Evolutionary conservation across 2,113 vertebrate species (phyloP).

Genomic region (Eretmodus cyanostictus): DNA sequence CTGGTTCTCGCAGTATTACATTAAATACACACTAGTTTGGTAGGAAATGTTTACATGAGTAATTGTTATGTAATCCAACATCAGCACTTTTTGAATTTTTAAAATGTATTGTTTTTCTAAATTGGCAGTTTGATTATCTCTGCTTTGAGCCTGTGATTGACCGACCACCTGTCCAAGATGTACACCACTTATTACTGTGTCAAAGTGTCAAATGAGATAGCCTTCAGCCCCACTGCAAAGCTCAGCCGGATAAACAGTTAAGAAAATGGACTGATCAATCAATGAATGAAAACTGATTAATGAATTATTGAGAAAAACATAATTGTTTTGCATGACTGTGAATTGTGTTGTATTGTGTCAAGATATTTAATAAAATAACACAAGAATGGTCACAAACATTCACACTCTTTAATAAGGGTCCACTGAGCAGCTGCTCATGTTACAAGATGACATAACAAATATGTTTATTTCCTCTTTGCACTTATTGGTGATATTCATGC

Average conservation of each 20-base stretch:
- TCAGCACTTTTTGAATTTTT: neutral
- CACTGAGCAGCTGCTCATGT: neutral
- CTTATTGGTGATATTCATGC: neutral
- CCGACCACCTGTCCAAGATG: neutral
- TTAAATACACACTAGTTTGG: neutral
- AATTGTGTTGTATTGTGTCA: accelerated
- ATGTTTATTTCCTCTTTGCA: neutral
- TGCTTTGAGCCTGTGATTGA: neutral
- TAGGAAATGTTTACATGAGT: neutral
- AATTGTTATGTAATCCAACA: neutral
- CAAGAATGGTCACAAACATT: neutral
- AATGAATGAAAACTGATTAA: neutral
- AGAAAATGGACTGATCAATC: neutral
- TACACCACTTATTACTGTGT: neutral
- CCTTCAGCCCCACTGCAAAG: neutral
- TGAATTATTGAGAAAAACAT: accelerated
- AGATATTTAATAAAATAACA: neutral
- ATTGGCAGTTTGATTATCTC: neutral
- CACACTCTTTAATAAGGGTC: neutral
- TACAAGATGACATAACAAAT: neutral
- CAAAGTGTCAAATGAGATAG: neutral
- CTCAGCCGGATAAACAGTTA: neutral
- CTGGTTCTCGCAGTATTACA: neutral
- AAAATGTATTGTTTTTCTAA: neutral
- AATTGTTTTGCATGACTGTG: accelerated